Conservation (phyloP, 2,888 invertebrate species). For the Meteorus colon region DNA sequence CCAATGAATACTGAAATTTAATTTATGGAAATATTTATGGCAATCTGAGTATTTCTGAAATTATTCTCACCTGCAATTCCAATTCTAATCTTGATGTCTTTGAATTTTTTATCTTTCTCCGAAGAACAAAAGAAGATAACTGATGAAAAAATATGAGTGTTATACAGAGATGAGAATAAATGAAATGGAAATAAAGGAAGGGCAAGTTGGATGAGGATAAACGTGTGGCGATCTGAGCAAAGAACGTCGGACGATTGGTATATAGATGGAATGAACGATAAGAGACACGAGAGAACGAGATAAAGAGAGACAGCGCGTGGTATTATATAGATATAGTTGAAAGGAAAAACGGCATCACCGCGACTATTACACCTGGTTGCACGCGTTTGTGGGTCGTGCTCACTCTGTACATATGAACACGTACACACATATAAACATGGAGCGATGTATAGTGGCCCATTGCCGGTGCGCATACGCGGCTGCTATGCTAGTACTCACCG, state of each 20-base stretch:
- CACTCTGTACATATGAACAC: slow-evolving; percentile 16
- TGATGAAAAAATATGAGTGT: too few relatives aligned
- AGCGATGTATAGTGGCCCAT: slow-evolving; percentile 9
- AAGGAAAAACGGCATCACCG: slow-evolving; percentile 23
- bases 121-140: too few relatives aligned
- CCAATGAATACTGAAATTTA: too few relatives aligned
- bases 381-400: slow-evolving; percentile 22
- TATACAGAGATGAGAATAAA: not conserved
- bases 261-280: slow-evolving; percentile 19
- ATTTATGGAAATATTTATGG: too few relatives aligned
- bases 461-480: not conserved
- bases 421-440: slow-evolving; percentile 19
- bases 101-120: too few relatives aligned
- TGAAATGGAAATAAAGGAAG: not conserved
- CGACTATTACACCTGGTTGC: slow-evolving; percentile 38
- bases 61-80: too few relatives aligned
- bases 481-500: slow-evolving; percentile 11
- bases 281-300: slow-evolving; percentile 26
- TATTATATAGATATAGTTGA: not conserved
- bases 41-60: too few relatives aligned
- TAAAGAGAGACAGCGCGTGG: slow-evolving; percentile 8
- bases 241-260: slow-evolving; percentile 11
- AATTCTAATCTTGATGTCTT: too few relatives aligned
- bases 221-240: not conserved
- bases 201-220: slow-evolving; percentile 1